Conservation (phyloP, 2,888 invertebrate genomes). For the Drosophila atroscutellata region DNA sequence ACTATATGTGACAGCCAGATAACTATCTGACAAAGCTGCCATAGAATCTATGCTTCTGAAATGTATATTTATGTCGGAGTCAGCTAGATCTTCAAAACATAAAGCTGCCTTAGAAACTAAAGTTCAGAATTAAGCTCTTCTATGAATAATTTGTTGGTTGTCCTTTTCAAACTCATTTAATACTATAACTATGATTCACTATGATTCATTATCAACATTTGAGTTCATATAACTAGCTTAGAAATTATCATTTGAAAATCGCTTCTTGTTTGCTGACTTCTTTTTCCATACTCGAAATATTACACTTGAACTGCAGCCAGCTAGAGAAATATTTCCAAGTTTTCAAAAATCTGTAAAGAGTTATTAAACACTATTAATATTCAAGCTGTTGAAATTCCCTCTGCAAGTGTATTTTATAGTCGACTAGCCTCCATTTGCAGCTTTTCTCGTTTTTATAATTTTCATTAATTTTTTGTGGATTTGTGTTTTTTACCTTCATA, state of each 20-base stretch:
- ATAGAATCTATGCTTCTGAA: neutral
- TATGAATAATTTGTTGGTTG: neutral
- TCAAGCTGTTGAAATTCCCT: neutral
- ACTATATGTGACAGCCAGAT: neutral
- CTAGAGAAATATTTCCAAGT: neutral
- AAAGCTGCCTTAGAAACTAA: neutral
- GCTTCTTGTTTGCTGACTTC: accelerated
- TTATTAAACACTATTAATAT: neutral
- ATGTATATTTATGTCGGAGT: accelerated
- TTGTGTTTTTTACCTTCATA: conserved; percentile 41
- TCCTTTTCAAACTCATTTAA: neutral
- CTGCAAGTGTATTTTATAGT: neutral
- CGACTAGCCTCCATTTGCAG: neutral
- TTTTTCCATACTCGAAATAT: neutral
- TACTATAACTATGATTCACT: neutral
- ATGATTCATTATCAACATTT: too few species aligned
- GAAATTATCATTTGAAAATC: neutral
- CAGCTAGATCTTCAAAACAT: neutral
- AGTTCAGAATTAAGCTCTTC: accelerated
- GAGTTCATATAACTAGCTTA: neutral
- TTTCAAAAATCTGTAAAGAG: neutral
- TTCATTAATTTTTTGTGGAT: neutral
- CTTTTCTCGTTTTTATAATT: conserved; percentile 1
- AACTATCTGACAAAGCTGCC: neutral
- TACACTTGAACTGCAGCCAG: too few species aligned